Conservation (phyloP, 2,797 vertebrate genomes). For the Macropodus opercularis region DNA sequence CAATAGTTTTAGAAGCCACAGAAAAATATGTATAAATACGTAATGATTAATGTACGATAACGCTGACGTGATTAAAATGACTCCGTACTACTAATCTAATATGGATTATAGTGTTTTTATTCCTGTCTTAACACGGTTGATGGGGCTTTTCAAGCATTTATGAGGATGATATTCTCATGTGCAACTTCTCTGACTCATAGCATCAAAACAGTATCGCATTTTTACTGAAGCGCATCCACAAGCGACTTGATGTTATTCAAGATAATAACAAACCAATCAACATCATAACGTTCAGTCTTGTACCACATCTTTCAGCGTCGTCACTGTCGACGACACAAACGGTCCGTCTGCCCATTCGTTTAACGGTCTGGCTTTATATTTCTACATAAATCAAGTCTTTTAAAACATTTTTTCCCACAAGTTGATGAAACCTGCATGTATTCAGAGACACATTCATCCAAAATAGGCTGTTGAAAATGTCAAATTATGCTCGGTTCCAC, state of each 20-base stretch:
- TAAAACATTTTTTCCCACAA: neutral
- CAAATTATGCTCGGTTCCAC: neutral
- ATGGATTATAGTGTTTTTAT: conserved; percentile 5
- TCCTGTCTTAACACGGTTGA: neutral
- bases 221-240: neutral
- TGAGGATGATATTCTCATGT: neutral
- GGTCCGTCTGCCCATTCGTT: too few relatives aligned
- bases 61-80: conserved; percentile 10
- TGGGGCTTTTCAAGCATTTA: neutral
- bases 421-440: conserved; percentile 1
- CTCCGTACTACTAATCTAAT: conserved; percentile 9
- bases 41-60: neutral
- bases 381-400: neutral
- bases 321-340: neutral
- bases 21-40: neutral
- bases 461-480: conserved; percentile 2
- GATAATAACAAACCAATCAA: neutral
- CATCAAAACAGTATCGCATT: neutral
- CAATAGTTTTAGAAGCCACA: neutral
- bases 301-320: neutral
- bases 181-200: neutral
- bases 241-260: conserved; percentile 1
- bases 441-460: neutral
- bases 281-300: conserved; percentile 1
- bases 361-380: too few relatives aligned